phyloP scores from a whole-genome alignment of 2,888 invertebrate species.

The Auanema freiburgensis region DNA sequence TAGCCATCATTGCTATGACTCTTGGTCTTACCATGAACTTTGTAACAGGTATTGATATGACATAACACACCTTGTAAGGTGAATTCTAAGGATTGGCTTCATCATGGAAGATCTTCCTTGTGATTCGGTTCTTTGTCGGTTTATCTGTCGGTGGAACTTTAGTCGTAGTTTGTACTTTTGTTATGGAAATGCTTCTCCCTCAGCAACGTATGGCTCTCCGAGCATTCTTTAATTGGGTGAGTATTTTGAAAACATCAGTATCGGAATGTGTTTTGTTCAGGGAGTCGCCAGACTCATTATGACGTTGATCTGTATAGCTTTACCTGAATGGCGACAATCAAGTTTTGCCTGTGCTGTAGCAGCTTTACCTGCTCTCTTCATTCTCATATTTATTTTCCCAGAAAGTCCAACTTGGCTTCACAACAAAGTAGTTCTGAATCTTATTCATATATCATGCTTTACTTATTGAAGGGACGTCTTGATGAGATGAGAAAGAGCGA shows the following conservation, averaged over 20 bases:
- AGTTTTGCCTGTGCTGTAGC: slow-evolving; percentile 54
- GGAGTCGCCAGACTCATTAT: slow-evolving; percentile 55
- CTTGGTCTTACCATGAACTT: slow-evolving; percentile 48
- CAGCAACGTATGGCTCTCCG: slow-evolving; percentile 62
- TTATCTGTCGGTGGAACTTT: slow-evolving; percentile 53
- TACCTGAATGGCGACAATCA: slow-evolving; percentile 58
- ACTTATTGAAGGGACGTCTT: slow-evolving; percentile 26
- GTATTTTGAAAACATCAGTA: neutral
- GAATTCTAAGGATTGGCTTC: slow-evolving; percentile 13
- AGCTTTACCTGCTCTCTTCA: slow-evolving; percentile 56
- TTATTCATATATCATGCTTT: neutral
- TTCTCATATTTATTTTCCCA: slow-evolving; percentile 60
- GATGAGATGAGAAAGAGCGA: slow-evolving; percentile 58
- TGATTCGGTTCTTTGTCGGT: slow-evolving; percentile 43
- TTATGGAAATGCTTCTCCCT: slow-evolving; percentile 63
- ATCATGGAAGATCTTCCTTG: slow-evolving; percentile 20
- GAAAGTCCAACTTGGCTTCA: slow-evolving; percentile 64
- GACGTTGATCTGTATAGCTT: slow-evolving; percentile 53
- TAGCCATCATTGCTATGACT: slow-evolving; percentile 46
- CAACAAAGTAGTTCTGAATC: slow-evolving; percentile 35
- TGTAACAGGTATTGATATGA: slow-evolving; percentile 38
- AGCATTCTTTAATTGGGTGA: slow-evolving; percentile 63
- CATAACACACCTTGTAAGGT: neutral
- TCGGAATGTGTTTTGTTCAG: slow-evolving; percentile 19
- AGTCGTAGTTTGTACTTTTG: slow-evolving; percentile 61